Conservation (phyloP, 1,140 invertebrate genomes). For the Neodiprion virginianus region DNA sequence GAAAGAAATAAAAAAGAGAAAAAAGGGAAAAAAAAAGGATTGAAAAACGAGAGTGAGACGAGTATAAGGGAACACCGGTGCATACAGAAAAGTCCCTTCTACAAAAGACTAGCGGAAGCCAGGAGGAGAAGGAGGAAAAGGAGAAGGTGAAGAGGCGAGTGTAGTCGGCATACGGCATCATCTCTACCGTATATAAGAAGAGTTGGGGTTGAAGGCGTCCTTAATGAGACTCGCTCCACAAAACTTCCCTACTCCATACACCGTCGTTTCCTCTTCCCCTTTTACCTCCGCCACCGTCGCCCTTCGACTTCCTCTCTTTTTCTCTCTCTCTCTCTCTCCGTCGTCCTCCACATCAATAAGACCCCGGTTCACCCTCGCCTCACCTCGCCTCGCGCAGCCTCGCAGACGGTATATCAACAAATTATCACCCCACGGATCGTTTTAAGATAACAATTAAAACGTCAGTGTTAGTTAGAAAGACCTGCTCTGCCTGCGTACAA, state of each 20-base stretch:
- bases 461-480: background rate
- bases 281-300: background rate
- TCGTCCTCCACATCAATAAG: background rate
- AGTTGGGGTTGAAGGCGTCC: slow-evolving; percentile 38
- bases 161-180: slow-evolving; percentile 7
- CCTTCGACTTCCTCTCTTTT: slow-evolving; percentile 17
- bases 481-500: no score
- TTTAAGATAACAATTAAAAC: slow-evolving; percentile 4
- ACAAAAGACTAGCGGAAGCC: slow-evolving; percentile 35
- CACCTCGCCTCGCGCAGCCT: background rate
- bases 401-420: background rate
- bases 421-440: background rate
- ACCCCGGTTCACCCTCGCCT: background rate
- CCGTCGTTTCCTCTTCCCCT: slow-evolving; percentile 3
- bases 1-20: slow-evolving; percentile 17
- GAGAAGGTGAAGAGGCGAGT: background rate
- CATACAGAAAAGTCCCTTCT: slow-evolving; percentile 15
- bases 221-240: slow-evolving; percentile 51
- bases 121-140: slow-evolving; percentile 8
- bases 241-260: slow-evolving; percentile 14
- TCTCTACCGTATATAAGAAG: slow-evolving; percentile 1
- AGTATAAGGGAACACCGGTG: background rate
- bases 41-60: slow-evolving; percentile 33
- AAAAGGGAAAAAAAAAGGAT: slow-evolving; percentile 6
- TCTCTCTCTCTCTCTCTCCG: background rate